Evolutionary conservation across 2,797 vertebrate genomes (phyloP).

Genomic region (Allenopithecus nigroviridis): DNA sequence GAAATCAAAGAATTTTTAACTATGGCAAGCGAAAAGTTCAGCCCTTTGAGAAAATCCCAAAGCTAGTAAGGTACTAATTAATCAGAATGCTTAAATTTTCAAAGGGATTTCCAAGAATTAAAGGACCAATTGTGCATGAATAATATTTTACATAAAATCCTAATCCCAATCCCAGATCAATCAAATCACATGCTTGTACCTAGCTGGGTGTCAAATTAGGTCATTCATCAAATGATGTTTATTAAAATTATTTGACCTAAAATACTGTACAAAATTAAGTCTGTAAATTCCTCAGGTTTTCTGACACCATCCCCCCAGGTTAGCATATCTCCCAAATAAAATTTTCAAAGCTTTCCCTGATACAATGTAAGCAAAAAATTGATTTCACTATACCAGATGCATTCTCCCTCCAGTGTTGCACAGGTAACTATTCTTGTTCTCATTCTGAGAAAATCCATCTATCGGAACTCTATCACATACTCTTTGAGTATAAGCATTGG

Average conservation of each 20-base stretch:
- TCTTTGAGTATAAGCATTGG: slow-evolving; percentile 82
- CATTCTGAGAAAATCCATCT: slow-evolving; percentile 82
- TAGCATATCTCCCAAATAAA: not conserved
- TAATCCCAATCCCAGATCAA: slow-evolving; percentile 41
- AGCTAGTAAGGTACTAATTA: not conserved
- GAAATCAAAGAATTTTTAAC: slow-evolving; percentile 10
- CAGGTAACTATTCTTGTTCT: slow-evolving; percentile 79
- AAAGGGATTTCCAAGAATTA: slow-evolving; percentile 50
- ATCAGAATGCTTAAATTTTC: not conserved
- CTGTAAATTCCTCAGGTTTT: not conserved
- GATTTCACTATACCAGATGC: slow-evolving; percentile 91
- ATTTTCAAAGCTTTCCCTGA: slow-evolving; percentile 47
- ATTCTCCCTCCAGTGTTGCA: slow-evolving; percentile 86
- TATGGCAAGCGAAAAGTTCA: not conserved
- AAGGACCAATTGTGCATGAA: slow-evolving; percentile 13
- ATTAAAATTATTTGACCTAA: slow-evolving; percentile 35
- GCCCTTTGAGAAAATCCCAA: slow-evolving; percentile 21
- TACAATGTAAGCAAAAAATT: slow-evolving; percentile 53
- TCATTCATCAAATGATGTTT: not conserved
- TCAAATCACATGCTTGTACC: not conserved
- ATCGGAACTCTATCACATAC: slow-evolving; percentile 82
- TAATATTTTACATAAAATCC: slow-evolving; percentile 16
- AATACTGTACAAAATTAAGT: not conserved
- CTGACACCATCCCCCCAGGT: not conserved
- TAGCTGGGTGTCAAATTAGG: slow-evolving; percentile 34